Evolutionary conservation across 2,888 invertebrate species (phyloP).

Genomic region (Luperina testacea): DNA sequence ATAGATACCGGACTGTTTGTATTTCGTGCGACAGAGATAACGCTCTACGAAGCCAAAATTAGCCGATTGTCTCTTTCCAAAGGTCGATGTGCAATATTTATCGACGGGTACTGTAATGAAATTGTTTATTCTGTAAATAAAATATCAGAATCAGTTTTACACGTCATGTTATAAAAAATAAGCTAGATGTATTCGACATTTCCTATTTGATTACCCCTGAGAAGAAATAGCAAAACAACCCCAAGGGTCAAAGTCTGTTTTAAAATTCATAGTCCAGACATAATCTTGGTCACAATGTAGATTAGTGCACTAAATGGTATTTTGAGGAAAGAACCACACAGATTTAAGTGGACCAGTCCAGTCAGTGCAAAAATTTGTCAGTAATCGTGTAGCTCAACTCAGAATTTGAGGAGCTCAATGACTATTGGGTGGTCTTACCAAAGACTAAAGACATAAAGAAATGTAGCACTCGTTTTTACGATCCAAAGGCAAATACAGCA

Average conservation of each 20-base stretch:
- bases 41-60: no score
- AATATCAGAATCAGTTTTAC: no score
- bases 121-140: no score
- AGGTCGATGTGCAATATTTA: no score
- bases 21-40: no score
- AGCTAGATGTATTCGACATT: no score
- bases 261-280: background rate
- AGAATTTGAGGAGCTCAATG: background rate
- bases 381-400: background rate
- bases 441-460: conserved; percentile 24
- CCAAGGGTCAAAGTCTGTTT: background rate
- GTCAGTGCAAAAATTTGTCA: background rate
- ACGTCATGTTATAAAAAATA: no score
- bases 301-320: background rate
- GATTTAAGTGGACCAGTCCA: background rate
- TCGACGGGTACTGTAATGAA: no score
- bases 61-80: no score
- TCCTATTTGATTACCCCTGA: background rate
- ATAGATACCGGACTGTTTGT: no score
- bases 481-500: conserved; percentile 20
- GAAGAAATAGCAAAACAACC: background rate
- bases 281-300: background rate
- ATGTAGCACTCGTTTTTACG: conserved; percentile 36
- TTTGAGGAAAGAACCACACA: background rate
- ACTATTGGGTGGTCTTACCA: conserved; percentile 19